Conservation (phyloP, 2,888 invertebrate species). For the Steinernema hermaphroditum region DNA sequence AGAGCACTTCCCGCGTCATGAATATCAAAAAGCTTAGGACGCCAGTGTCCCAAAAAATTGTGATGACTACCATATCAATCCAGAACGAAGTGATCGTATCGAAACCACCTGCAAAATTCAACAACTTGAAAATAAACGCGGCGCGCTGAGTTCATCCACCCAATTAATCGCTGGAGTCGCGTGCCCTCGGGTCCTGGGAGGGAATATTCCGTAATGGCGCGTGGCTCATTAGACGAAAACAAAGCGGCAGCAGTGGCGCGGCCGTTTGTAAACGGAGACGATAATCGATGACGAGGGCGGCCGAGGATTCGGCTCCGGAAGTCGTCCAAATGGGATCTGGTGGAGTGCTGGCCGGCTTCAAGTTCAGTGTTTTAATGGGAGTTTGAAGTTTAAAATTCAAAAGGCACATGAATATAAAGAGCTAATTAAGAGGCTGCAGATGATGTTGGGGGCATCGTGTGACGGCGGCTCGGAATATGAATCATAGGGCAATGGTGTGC, state of each 20-base stretch:
- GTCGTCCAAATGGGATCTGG: neutral
- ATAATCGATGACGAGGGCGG: slow-evolving; percentile 10
- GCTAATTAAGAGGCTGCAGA: neutral
- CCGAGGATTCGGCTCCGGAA: neutral
- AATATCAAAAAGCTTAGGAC: too few relatives aligned
- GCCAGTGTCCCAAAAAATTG: too few relatives aligned
- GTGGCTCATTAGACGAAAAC: slow-evolving; percentile 19
- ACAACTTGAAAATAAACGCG: too few relatives aligned
- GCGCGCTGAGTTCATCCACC: neutral
- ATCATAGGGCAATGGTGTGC: too few relatives aligned
- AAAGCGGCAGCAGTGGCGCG: neutral
- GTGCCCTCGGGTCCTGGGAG: neutral
- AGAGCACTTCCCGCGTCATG: too few relatives aligned
- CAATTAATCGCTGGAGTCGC: neutral
- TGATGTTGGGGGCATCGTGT: too few relatives aligned
- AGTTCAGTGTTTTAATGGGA: too few relatives aligned
- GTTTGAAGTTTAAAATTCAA: too few relatives aligned
- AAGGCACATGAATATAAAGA: neutral
- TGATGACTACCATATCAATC: too few relatives aligned
- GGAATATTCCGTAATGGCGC: slow-evolving; percentile 17
- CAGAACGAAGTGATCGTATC: too few relatives aligned
- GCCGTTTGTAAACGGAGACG: slow-evolving; percentile 21
- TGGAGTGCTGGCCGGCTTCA: neutral
- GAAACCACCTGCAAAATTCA: too few relatives aligned
- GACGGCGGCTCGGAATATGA: too few relatives aligned